Evolutionary conservation across 2,797 vertebrate genomes (phyloP).

Genomic region (Mus caroli): DNA sequence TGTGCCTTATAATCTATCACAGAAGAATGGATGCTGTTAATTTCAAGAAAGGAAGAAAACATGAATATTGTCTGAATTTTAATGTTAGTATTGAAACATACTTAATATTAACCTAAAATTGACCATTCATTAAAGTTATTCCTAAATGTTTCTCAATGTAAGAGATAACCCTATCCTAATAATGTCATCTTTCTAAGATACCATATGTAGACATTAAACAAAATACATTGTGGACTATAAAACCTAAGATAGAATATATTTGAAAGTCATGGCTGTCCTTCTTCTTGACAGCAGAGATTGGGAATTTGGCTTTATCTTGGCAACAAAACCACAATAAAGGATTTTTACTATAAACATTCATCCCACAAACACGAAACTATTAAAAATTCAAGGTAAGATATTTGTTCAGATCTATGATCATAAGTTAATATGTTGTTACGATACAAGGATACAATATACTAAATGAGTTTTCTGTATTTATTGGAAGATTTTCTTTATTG

Average conservation of each 20-base stretch:
- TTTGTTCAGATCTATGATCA: neutral
- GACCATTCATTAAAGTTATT: neutral
- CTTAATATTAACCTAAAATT: neutral
- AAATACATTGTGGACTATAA: neutral
- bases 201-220: neutral
- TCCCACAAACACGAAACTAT: neutral
- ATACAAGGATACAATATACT: neutral
- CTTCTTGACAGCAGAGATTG: neutral
- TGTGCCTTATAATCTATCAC: neutral
- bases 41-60: neutral
- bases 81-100: neutral
- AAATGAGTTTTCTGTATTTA: neutral
- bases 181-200: neutral
- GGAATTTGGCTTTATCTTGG: neutral
- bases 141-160: neutral
- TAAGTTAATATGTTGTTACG: too few species aligned
- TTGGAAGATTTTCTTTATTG: too few species aligned
- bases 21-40: neutral
- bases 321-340: neutral
- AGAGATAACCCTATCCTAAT: neutral
- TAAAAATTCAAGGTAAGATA: neutral
- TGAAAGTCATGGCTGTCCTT: neutral
- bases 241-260: neutral
- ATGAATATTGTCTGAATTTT: neutral
- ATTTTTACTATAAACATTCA: neutral